A percentile compares a stretch with the other conserved stretches of the same genome.
Conservation (phyloP, 35 echinoderm and acorn worm genomes). For the Apostichopus californicus region DNA sequence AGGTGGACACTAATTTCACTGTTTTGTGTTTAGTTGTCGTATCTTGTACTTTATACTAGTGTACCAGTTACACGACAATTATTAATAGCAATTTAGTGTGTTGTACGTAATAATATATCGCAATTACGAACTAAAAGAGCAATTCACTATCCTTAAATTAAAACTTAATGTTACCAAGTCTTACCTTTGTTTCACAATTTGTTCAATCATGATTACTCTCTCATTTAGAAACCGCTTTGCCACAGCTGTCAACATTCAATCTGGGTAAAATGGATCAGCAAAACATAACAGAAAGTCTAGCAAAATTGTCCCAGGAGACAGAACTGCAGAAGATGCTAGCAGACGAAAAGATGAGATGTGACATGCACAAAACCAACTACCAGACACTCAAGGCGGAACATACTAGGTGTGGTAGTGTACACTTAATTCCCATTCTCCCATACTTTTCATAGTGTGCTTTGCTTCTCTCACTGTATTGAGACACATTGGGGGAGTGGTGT, state of each 20-base stretch:
- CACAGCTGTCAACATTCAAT: conserved; percentile 2
- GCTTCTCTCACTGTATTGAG: too few species aligned
- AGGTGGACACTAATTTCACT: too few species aligned
- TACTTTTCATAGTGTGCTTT: too few species aligned
- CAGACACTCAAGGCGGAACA: conserved; percentile 95
- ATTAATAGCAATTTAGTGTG: background rate
- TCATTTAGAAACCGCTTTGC: background rate
- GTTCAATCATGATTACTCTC: too few species aligned
- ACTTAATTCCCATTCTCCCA: too few species aligned
- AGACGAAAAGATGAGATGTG: conserved; percentile 92
- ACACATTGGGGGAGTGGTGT: too few species aligned
- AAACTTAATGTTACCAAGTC: too few species aligned
- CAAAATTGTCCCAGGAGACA: conserved; percentile 84
- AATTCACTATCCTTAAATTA: too few species aligned
- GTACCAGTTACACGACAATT: background rate
- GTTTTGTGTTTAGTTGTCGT: background rate
- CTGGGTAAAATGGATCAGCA: conserved; percentile 28
- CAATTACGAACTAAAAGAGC: too few species aligned
- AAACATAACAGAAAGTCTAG: conserved; percentile 46
- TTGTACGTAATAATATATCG: too few species aligned
- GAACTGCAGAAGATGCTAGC: conserved; percentile 97
- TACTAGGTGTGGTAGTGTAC: conserved; percentile 67
- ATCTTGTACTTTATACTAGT: background rate
- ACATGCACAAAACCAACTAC: conserved; percentile 99
- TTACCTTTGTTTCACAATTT: too few species aligned